Evolutionary conservation across 2,888 invertebrate genomes (phyloP).

Genomic region (Diplazon laetatorius): DNA sequence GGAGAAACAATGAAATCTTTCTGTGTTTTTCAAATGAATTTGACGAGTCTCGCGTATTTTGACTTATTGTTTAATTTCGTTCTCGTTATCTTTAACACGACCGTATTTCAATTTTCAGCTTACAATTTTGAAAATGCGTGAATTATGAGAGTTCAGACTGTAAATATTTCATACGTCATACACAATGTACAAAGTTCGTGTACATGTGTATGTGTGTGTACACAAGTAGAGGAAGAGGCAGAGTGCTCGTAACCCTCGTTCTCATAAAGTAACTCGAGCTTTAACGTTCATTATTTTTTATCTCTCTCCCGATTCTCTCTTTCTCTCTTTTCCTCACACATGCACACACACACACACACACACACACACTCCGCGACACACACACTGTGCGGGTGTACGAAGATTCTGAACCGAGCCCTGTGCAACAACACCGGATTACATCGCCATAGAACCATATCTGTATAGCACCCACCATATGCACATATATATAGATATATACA

Average conservation of each 20-base stretch:
- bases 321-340: background rate
- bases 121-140: background rate
- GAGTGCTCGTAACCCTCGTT: conserved; percentile 22
- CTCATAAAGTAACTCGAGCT: conserved; percentile 53
- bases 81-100: background rate
- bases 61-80: no score
- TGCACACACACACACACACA: background rate
- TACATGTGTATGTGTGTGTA: conserved; percentile 1
- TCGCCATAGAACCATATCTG: conserved; percentile 16
- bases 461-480: conserved; percentile 4
- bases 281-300: conserved; percentile 29
- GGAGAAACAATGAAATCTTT: background rate
- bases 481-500: conserved; percentile 1
- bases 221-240: conserved; percentile 23
- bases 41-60: no score
- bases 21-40: no score
- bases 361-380: background rate
- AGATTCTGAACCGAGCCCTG: conserved; percentile 21
- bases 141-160: conserved; percentile 2
- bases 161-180: background rate
- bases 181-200: conserved; percentile 9
- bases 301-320: background rate
- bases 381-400: background rate
- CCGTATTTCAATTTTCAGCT: background rate
- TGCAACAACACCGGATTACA: conserved; percentile 34